These are phyloP conservation scores for Gonocerus acuteangulatus DNA, from an alignment of 2,888 invertebrate species.

Conservation along the genomic window DNA sequence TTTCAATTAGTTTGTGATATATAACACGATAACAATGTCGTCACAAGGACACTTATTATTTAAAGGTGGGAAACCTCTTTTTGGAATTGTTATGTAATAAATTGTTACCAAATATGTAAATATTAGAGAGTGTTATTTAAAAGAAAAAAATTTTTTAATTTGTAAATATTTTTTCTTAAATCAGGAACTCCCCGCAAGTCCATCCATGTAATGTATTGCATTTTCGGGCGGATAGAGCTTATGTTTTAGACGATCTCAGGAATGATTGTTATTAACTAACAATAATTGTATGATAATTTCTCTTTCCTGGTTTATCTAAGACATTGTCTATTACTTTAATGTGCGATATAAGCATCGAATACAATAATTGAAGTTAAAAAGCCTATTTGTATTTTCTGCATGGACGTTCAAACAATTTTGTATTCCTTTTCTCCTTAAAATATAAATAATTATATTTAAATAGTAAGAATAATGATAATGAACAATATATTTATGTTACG, in stretches of 20 bases:
- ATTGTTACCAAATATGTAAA: constrained; percentile 23
- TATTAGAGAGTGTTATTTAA: constrained; percentile 12
- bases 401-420: constrained; percentile 1
- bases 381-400: neutral
- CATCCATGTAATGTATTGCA: constrained; percentile 3
- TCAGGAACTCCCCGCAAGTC: constrained; percentile 10
- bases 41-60: too few relatives aligned
- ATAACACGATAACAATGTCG: too few relatives aligned
- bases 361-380: neutral
- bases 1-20: too few relatives aligned
- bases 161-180: constrained; percentile 15
- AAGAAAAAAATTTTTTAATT: constrained; percentile 9
- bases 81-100: constrained; percentile 5
- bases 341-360: neutral
- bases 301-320: neutral
- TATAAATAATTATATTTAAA: constrained; percentile 13
- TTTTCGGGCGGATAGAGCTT: too few relatives aligned
- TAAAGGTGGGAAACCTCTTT: constrained; percentile 1
- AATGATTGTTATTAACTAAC: neutral
- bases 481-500: constrained; percentile 25
- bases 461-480: constrained; percentile 10
- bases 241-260: too few relatives aligned
- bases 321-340: neutral
- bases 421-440: neutral
- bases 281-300: neutral